A percentile compares a stretch with the other conserved stretches of the same genome.
Evolutionary conservation across 1,140 invertebrate species (phyloP).

Genomic region (Brachionus calyciflorus): DNA sequence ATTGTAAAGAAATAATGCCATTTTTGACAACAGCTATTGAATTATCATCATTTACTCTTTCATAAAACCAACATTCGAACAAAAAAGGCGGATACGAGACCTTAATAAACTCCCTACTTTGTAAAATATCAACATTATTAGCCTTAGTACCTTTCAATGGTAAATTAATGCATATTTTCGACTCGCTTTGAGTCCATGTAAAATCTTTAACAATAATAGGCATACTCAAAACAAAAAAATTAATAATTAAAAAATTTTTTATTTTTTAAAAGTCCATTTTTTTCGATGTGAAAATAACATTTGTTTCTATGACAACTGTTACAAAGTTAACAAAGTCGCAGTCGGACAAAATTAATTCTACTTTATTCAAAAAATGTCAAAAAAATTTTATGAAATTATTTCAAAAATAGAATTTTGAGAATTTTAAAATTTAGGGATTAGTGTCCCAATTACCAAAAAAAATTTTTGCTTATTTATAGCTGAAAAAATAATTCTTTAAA

Average conservation of each 20-base stretch:
- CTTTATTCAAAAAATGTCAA: constrained; percentile 14
- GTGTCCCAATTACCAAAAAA: too few species aligned
- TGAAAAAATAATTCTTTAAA: neutral
- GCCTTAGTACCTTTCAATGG: constrained; percentile 45
- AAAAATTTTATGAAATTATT: neutral
- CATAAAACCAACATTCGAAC: constrained; percentile 31
- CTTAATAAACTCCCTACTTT: neutral
- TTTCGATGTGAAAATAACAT: constrained; percentile 1
- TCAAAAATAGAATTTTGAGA: neutral
- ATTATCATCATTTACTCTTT: constrained; percentile 7
- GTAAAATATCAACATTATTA: constrained; percentile 28
- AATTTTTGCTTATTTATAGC: neutral
- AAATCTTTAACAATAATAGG: constrained; percentile 39
- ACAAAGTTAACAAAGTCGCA: too few species aligned
- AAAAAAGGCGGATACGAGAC: constrained; percentile 45
- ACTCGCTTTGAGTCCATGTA: constrained; percentile 37
- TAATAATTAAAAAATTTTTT: neutral
- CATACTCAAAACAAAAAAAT: constrained; percentile 1
- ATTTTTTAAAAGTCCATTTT: neutral
- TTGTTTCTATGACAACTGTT: neutral
- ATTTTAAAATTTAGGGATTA: neutral
- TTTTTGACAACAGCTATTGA: neutral
- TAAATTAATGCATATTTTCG: constrained; percentile 4
- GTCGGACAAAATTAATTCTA: too few species aligned
- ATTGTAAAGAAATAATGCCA: constrained; percentile 33